phyloP scores from a whole-genome alignment of 2,113 vertebrate genomes.

The Protobothrops flavoviridis region DNA sequence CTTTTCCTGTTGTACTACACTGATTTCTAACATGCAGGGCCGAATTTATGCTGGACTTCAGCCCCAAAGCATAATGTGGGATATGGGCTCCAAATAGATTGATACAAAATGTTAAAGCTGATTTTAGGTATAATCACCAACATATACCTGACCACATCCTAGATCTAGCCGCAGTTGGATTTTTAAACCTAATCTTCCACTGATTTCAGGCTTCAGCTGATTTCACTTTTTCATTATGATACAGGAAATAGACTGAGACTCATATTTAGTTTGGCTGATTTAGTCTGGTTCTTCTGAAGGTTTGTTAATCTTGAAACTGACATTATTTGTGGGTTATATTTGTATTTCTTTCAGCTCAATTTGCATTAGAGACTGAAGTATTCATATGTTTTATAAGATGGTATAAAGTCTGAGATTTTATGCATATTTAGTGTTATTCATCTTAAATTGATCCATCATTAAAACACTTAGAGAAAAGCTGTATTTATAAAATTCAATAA shows the following conservation, averaged over 20 bases:
- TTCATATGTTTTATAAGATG: neutral
- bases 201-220: neutral
- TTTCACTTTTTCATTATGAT: neutral
- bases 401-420: neutral
- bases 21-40: conserved; percentile 11
- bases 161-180: neutral
- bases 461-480: neutral
- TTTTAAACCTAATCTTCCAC: conserved; percentile 3
- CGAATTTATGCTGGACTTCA: conserved; percentile 4
- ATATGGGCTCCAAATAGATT: neutral
- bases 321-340: neutral
- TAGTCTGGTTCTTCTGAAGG: neutral
- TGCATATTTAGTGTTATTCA: neutral
- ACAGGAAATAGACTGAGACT: neutral
- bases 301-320: neutral
- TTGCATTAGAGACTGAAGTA: neutral
- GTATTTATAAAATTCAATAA: conserved; percentile 9
- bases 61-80: neutral
- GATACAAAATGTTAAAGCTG: neutral
- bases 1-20: conserved; percentile 4
- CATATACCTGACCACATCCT: neutral
- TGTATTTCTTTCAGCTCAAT: neutral
- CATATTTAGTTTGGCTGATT: neutral
- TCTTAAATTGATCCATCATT: neutral
- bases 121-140: conserved; percentile 22